Percentiles rank a stretch among this genome's conserved stretches.
These are phyloP conservation scores for Galagoides demidoff DNA, from an alignment of 2,797 vertebrate species.

Conservation along the genomic window DNA sequence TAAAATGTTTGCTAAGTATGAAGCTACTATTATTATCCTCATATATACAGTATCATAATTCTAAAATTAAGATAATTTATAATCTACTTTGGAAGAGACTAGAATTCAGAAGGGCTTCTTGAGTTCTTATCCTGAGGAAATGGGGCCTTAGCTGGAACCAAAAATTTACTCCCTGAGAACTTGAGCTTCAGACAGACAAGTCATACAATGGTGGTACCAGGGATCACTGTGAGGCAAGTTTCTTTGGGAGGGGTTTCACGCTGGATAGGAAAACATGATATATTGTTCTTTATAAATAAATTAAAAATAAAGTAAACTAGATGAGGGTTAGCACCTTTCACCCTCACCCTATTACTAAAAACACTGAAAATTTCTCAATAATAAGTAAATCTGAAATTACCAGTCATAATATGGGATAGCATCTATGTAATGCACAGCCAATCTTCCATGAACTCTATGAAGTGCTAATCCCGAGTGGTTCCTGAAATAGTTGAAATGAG, in stretches of 20 bases:
- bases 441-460: not conserved
- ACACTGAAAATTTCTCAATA: not conserved
- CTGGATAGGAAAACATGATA: not conserved
- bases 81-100: not conserved
- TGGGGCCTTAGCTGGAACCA: not conserved
- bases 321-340: not conserved
- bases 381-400: slow-evolving; percentile 33
- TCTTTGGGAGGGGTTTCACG: not conserved
- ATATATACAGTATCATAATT: not conserved
- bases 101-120: not conserved
- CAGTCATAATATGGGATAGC: not conserved
- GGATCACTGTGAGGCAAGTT: not conserved
- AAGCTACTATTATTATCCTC: not conserved
- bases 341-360: not conserved
- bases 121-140: not conserved
- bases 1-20: not conserved
- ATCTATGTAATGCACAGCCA: not conserved
- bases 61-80: slow-evolving; percentile 23
- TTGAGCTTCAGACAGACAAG: not conserved
- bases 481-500: not conserved
- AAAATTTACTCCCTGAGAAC: not conserved
- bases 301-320: not conserved
- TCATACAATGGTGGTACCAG: not conserved
- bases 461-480: not conserved
- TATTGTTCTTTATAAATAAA: not conserved